These are phyloP conservation scores for Myotis daubentonii DNA, from an alignment of 2,797 vertebrate species.

Conservation along the genomic window DNA sequence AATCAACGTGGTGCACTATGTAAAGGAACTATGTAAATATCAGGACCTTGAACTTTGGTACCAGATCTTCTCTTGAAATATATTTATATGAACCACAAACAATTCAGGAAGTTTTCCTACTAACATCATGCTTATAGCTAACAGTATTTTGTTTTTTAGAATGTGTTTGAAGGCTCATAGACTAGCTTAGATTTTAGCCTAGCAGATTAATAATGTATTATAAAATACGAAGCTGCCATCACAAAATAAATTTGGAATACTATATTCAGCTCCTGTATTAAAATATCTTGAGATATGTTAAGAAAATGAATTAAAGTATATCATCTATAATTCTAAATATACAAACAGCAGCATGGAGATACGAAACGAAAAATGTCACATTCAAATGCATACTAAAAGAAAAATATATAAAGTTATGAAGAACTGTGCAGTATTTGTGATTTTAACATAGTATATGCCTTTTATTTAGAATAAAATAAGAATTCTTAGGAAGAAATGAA, in stretches of 20 bases:
- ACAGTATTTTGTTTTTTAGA: slow-evolving; percentile 50
- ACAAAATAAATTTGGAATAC: slow-evolving; percentile 60
- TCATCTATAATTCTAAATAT: slow-evolving; percentile 42
- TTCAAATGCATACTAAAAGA: slow-evolving; percentile 27
- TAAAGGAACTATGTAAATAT: slow-evolving; percentile 80
- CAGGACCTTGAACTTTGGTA: slow-evolving; percentile 80
- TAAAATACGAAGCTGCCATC: slow-evolving; percentile 53
- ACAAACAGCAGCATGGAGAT: slow-evolving; percentile 12
- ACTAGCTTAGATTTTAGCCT: slow-evolving; percentile 32
- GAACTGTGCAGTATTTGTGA: slow-evolving; percentile 13
- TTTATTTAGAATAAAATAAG: slow-evolving; percentile 50
- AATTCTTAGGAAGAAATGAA: slow-evolving; percentile 28
- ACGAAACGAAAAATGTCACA: slow-evolving; percentile 28
- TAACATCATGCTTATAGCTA: slow-evolving; percentile 38
- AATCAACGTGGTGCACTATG: slow-evolving; percentile 69
- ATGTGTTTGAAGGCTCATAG: slow-evolving; percentile 50
- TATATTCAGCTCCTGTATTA: not conserved
- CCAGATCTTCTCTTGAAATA: slow-evolving; percentile 74
- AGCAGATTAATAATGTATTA: slow-evolving; percentile 53
- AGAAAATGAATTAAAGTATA: slow-evolving; percentile 46
- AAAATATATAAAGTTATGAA: slow-evolving; percentile 18
- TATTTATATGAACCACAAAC: slow-evolving; percentile 71
- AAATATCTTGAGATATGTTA: slow-evolving; percentile 45
- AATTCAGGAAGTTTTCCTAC: slow-evolving; percentile 58
- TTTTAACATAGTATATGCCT: not conserved